These are phyloP conservation scores for Troides oblongomaculatus DNA, from an alignment of 2,888 invertebrate genomes.

Conservation along the genomic window DNA sequence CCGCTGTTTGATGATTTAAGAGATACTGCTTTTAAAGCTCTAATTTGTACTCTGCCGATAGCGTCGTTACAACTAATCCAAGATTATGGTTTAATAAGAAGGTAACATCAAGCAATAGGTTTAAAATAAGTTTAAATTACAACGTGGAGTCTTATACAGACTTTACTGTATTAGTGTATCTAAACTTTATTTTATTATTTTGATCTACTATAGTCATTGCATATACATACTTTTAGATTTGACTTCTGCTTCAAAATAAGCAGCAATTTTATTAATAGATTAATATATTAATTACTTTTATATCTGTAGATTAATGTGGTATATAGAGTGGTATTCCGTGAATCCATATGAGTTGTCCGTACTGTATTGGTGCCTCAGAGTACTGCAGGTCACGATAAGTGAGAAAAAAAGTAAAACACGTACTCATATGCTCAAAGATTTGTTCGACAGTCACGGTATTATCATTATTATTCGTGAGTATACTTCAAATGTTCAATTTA, in stretches of 20 bases:
- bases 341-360: slow-evolving; percentile 57
- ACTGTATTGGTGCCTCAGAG: slow-evolving; percentile 64
- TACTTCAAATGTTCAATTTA: background rate
- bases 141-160: background rate
- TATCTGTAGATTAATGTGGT: slow-evolving; percentile 63
- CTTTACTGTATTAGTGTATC: no score
- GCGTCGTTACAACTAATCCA: slow-evolving; percentile 39
- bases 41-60: slow-evolving; percentile 51
- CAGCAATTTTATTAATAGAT: background rate
- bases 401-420: slow-evolving; percentile 35
- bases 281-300: background rate
- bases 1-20: slow-evolving; percentile 59
- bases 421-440: slow-evolving; percentile 39
- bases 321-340: slow-evolving; percentile 70
- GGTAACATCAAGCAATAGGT: slow-evolving; percentile 39
- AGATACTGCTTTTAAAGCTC: slow-evolving; percentile 55
- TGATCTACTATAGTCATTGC: background rate
- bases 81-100: slow-evolving; percentile 57
- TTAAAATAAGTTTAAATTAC: background rate
- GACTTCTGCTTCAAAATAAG: background rate
- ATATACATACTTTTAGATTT: background rate
- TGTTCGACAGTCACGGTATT: slow-evolving; percentile 63
- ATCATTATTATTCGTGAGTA: slow-evolving; percentile 61
- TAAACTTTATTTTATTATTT: no score
- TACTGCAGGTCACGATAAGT: slow-evolving; percentile 47